phyloP scores from a whole-genome alignment of 2,888 invertebrate genomes.

The Agrotis segetum region DNA sequence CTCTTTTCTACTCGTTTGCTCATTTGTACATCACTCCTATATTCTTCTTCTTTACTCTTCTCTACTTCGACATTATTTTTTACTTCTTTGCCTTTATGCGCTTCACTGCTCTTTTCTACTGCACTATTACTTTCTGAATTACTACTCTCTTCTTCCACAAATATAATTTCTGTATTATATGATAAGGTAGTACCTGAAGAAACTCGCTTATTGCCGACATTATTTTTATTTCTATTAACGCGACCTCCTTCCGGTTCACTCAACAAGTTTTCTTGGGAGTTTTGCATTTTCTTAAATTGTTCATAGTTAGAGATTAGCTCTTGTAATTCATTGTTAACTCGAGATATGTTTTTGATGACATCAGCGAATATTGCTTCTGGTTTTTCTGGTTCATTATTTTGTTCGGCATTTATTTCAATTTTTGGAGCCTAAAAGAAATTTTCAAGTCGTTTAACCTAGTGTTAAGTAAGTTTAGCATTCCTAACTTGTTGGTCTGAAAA shows the following conservation, averaged over 20 bases:
- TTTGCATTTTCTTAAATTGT: slow-evolving; percentile 73
- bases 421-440: slow-evolving; percentile 50
- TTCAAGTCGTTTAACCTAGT: neutral
- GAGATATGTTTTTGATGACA: slow-evolving; percentile 79
- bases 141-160: slow-evolving; percentile 52
- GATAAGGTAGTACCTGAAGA: neutral
- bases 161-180: slow-evolving; percentile 66
- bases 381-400: slow-evolving; percentile 11
- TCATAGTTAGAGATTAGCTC: slow-evolving; percentile 79
- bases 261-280: slow-evolving; percentile 64
- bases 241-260: slow-evolving; percentile 5
- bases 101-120: neutral
- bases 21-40: neutral
- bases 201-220: neutral
- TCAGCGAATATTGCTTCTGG: slow-evolving; percentile 70
- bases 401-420: slow-evolving; percentile 25
- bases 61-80: neutral
- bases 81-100: neutral
- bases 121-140: slow-evolving; percentile 14
- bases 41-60: neutral
- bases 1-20: slow-evolving; percentile 17
- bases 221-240: slow-evolving; percentile 18
- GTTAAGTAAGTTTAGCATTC: too few species aligned
- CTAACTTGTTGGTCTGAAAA: too few species aligned
- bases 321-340: slow-evolving; percentile 77